phyloP scores from a whole-genome alignment of 1,140 invertebrate genomes.

The Zaprionus davidi region DNA sequence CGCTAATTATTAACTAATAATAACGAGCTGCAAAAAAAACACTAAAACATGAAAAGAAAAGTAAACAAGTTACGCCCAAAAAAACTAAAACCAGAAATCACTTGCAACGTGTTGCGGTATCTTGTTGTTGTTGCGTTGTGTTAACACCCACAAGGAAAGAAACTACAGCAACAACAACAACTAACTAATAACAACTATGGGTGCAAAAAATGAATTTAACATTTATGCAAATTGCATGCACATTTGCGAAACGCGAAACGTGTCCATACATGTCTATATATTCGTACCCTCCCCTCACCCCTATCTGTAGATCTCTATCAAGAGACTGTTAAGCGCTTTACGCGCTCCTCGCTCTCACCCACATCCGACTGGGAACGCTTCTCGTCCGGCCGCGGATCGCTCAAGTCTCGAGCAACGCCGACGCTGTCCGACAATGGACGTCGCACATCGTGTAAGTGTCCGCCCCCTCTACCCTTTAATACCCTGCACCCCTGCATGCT shows the following conservation, averaged over 20 bases:
- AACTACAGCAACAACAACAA: constrained; percentile 18
- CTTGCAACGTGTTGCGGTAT: constrained; percentile 20
- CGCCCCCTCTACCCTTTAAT: not conserved
- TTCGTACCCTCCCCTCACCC: not conserved
- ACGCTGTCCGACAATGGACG: constrained; percentile 69
- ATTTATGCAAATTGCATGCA: constrained; percentile 49
- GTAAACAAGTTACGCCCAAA: constrained; percentile 37
- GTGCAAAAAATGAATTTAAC: constrained; percentile 32
- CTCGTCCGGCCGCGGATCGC: constrained; percentile 72
- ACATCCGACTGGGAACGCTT: constrained; percentile 81
- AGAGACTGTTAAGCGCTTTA: constrained; percentile 83
- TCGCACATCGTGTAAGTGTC: constrained; percentile 81
- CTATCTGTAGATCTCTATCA: constrained; percentile 75
- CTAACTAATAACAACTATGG: constrained; percentile 25
- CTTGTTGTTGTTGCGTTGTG: not conserved
- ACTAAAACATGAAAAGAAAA: not conserved
- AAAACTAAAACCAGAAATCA: constrained; percentile 24
- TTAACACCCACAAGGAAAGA: constrained; percentile 53
- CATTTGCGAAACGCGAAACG: constrained; percentile 22
- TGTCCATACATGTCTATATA: constrained; percentile 32
- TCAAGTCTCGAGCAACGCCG: constrained; percentile 63
- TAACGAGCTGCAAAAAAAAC: constrained; percentile 17
- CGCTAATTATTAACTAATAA: constrained; percentile 78
- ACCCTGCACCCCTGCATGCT: constrained; percentile 33
- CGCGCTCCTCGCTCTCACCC: constrained; percentile 82